A percentile compares a stretch with the other conserved stretches of the same genome.
Conservation (phyloP, 2,888 invertebrate genomes). For the Microdon myrmicae region DNA sequence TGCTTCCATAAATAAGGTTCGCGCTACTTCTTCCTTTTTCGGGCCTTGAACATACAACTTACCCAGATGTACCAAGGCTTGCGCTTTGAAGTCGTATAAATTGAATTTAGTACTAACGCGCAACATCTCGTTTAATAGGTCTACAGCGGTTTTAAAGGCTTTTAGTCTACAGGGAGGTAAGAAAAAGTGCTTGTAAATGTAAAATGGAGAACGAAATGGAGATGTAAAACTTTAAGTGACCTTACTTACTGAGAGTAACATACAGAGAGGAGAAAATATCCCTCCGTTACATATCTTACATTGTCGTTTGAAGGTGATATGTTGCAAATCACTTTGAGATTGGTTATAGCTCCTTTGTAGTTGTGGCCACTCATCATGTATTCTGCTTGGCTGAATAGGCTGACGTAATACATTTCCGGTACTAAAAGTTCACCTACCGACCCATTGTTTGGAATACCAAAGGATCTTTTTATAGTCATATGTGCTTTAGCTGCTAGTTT, state of each 20-base stretch:
- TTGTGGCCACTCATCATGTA: slow-evolving; percentile 11
- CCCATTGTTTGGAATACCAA: too few species aligned
- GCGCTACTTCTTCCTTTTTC: slow-evolving; percentile 4
- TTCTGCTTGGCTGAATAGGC: slow-evolving; percentile 23
- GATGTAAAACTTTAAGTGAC: too few species aligned
- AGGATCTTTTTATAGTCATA: neutral
- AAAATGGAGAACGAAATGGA: too few species aligned
- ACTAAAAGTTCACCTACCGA: slow-evolving; percentile 23
- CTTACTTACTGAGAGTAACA: slow-evolving; percentile 33
- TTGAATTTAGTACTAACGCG: slow-evolving; percentile 17
- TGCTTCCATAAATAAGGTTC: slow-evolving; percentile 25
- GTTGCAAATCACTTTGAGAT: slow-evolving; percentile 9
- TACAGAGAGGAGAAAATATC: slow-evolving; percentile 32
- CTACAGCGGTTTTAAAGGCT: slow-evolving; percentile 2
- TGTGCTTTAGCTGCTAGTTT: slow-evolving; percentile 15
- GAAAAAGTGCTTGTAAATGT: too few species aligned
- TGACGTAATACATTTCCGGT: slow-evolving; percentile 15
- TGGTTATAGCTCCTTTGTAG: slow-evolving; percentile 8
- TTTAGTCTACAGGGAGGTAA: slow-evolving; percentile 11
- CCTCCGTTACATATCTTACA: slow-evolving; percentile 29
- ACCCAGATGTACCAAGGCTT: slow-evolving; percentile 26
- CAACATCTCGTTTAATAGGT: slow-evolving; percentile 30
- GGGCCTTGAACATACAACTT: slow-evolving; percentile 28
- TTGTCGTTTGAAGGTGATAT: slow-evolving; percentile 13
- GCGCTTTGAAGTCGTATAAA: slow-evolving; percentile 18